Conservation (phyloP, 2,888 invertebrate species). For the Phasia obesa region DNA sequence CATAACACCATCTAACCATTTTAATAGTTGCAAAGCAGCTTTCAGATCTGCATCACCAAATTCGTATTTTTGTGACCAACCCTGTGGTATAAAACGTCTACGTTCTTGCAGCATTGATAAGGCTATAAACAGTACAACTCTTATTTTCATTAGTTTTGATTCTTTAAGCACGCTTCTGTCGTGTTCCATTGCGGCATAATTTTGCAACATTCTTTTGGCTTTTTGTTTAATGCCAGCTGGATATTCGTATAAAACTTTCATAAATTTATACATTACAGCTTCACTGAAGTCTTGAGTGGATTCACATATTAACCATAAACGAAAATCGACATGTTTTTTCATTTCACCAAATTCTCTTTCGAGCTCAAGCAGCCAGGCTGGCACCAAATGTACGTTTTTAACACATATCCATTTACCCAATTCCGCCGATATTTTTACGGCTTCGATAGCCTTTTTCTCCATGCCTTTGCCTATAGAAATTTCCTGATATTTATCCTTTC, state of each 20-base stretch:
- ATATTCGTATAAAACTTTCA: conserved; percentile 91
- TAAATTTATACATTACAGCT: conserved; percentile 88
- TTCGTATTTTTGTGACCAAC: conserved; percentile 95
- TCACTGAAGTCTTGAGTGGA: conserved; percentile 89
- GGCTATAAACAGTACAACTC: conserved; percentile 92
- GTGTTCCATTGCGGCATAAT: conserved; percentile 84
- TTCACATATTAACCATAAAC: conserved; percentile 94
- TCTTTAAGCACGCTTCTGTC: conserved; percentile 73
- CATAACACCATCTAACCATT: conserved; percentile 77
- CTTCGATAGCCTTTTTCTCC: conserved; percentile 85
- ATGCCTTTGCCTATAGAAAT: conserved; percentile 92
- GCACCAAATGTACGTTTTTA: conserved; percentile 91
- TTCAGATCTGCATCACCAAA: conserved; percentile 92
- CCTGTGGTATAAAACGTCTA: conserved; percentile 94
- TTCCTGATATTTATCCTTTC: conserved; percentile 84
- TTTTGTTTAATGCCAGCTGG: conserved; percentile 94
- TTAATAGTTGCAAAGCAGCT: conserved; percentile 86
- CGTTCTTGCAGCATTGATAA: conserved; percentile 96
- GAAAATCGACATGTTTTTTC: conserved; percentile 84
- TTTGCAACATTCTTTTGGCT: conserved; percentile 88
- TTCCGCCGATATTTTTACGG: conserved; percentile 85
- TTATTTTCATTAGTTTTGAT: conserved; percentile 84
- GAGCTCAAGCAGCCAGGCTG: conserved; percentile 87
- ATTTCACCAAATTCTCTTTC: conserved; percentile 86
- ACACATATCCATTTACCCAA: conserved; percentile 90